A percentile compares a stretch with the other conserved stretches of the same genome.
phyloP scores from a whole-genome alignment of 2,113 vertebrate genomes.

The Poeciliopsis prolifica region DNA sequence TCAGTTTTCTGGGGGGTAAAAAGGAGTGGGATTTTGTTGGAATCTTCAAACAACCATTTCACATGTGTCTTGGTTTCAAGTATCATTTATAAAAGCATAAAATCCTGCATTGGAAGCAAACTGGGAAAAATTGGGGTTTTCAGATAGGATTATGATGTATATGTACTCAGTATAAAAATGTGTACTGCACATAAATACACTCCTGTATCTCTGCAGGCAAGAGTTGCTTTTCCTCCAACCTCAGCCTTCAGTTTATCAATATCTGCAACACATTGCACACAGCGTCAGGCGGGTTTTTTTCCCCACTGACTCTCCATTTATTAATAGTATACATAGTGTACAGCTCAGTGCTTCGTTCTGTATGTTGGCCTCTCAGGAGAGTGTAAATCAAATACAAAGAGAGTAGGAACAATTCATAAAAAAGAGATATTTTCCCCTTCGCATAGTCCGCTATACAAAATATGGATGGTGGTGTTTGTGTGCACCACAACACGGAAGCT shows the following conservation, averaged over 20 bases:
- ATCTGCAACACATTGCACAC: neutral
- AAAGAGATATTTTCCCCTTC: slow-evolving; percentile 2
- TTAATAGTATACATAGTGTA: slow-evolving; percentile 33
- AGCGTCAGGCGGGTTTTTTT: neutral
- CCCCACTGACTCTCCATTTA: slow-evolving; percentile 28
- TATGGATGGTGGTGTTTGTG: slow-evolving; percentile 4
- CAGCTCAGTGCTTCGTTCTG: slow-evolving; percentile 35
- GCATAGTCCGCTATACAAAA: neutral
- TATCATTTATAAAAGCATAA: neutral
- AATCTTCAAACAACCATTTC: neutral
- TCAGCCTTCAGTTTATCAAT: slow-evolving; percentile 24
- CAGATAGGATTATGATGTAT: slow-evolving; percentile 12
- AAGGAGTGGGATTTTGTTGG: no score
- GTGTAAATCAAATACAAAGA: slow-evolving; percentile 50
- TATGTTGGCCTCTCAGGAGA: slow-evolving; percentile 37
- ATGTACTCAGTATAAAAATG: neutral
- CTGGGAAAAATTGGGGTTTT: neutral
- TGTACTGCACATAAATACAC: neutral
- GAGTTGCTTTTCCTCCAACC: neutral
- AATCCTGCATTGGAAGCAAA: neutral
- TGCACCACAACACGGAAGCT: slow-evolving; percentile 7
- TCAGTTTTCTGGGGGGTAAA: neutral
- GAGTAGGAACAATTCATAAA: slow-evolving; percentile 40
- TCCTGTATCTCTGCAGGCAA: slow-evolving; percentile 7
- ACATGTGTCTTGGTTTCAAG: neutral